Evolutionary conservation across 2,113 vertebrate species (phyloP).

Genomic region (Dromas ardeola): DNA sequence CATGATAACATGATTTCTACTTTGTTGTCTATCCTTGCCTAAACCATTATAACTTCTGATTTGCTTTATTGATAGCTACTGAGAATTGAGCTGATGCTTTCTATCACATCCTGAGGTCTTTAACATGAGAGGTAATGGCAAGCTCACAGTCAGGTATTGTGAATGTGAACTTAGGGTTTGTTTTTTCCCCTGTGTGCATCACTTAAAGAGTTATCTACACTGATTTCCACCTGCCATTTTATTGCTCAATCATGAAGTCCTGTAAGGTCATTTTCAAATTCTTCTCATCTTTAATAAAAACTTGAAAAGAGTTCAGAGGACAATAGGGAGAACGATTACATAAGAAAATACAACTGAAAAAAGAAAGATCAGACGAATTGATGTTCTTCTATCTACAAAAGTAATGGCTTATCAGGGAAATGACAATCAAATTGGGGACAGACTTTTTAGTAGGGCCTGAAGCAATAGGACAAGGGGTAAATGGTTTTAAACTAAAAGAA

Average conservation of each 20-base stretch:
- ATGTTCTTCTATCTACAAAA: not conserved
- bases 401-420: not conserved
- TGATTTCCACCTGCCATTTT: not conserved
- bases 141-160: not conserved
- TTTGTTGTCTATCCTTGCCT: not conserved
- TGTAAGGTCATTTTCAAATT: not conserved
- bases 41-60: not conserved
- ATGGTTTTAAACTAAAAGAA: not conserved
- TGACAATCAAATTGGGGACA: not conserved
- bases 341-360: not conserved
- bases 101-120: not conserved
- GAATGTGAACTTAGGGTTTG: not conserved
- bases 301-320: not conserved
- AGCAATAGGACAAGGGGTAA: not conserved
- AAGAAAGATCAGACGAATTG: not conserved
- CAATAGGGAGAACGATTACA: not conserved
- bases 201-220: not conserved
- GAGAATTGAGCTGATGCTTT: not conserved
- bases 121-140: not conserved
- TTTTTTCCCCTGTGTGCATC: not conserved
- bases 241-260: not conserved
- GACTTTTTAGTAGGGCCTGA: not conserved
- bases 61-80: not conserved
- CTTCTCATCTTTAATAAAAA: not conserved
- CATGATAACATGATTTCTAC: not conserved